A percentile compares a stretch with the other conserved stretches of the same genome.
phyloP scores from a whole-genome alignment of 2,113 vertebrate species.

The Nerophis lumbriciformis region DNA sequence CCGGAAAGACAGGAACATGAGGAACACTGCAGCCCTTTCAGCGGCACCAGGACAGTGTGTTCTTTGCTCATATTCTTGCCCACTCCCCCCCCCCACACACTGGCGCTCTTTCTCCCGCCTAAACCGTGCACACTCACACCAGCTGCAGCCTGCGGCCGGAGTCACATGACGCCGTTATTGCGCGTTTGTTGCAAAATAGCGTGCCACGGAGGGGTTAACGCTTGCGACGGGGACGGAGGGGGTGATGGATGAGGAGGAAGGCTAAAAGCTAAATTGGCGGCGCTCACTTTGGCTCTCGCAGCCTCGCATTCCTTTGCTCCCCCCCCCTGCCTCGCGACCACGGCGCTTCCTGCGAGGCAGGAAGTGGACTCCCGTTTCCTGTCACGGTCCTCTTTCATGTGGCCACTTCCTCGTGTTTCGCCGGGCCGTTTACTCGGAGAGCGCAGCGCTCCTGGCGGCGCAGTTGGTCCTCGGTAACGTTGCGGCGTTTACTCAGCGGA shows the following conservation, averaged over 20 bases:
- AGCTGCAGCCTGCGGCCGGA: slow-evolving; percentile 24
- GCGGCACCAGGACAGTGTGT: slow-evolving; percentile 57
- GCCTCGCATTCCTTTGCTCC: slow-evolving; percentile 59
- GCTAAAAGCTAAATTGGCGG: slow-evolving; percentile 24
- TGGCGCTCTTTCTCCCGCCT: slow-evolving; percentile 36
- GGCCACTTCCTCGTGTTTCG: slow-evolving; percentile 74
- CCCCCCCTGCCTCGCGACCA: slow-evolving; percentile 54
- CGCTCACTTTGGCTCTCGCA: slow-evolving; percentile 37
- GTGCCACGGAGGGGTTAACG: slow-evolving; percentile 33
- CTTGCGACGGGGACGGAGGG: slow-evolving; percentile 7
- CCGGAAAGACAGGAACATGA: background rate
- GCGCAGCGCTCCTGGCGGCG: slow-evolving; percentile 29
- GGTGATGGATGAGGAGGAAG: background rate
- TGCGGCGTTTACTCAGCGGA: too few species aligned
- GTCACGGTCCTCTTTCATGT: slow-evolving; percentile 75
- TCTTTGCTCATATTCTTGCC: slow-evolving; percentile 49
- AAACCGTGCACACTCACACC: background rate
- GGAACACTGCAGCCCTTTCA: slow-evolving; percentile 65
- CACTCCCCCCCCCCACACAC: slow-evolving; percentile 47
- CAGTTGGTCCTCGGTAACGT: too few species aligned
- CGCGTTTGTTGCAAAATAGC: slow-evolving; percentile 23
- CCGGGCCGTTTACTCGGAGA: slow-evolving; percentile 54
- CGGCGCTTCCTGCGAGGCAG: slow-evolving; percentile 71
- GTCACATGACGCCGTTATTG: slow-evolving; percentile 23
- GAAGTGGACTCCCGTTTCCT: slow-evolving; percentile 71